phyloP scores from a whole-genome alignment of 2,797 vertebrate genomes.

The Phrynocephalus vlangalii region DNA sequence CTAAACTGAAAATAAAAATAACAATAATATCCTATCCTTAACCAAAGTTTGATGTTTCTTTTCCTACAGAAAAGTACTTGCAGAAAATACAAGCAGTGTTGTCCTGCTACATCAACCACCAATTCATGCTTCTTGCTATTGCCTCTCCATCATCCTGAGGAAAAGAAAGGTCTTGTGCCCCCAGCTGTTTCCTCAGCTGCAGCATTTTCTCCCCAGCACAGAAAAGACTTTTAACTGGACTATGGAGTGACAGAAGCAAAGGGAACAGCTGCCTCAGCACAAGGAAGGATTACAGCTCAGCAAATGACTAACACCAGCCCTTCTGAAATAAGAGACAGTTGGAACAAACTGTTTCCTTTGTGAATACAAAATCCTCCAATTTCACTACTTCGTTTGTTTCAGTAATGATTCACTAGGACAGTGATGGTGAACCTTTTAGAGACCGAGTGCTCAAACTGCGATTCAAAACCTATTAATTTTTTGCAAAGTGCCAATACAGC shows the following conservation, averaged over 20 bases:
- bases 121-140: background rate
- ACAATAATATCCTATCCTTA: no score
- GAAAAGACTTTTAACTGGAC: background rate
- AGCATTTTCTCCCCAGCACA: background rate
- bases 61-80: background rate
- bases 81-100: background rate
- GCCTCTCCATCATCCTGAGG: background rate
- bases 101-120: background rate
- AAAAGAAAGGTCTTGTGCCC: background rate
- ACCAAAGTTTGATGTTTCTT: background rate
- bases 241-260: background rate
- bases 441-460: no score
- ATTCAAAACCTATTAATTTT: no score
- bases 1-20: no score
- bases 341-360: background rate
- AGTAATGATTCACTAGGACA: background rate
- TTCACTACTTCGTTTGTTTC: background rate
- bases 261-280: slow-evolving; percentile 3
- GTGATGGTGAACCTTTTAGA: no score
- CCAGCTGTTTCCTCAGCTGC: slow-evolving; percentile 15
- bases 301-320: background rate
- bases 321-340: background rate
- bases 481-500: no score
- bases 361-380: background rate
- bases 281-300: background rate